Conservation (phyloP, 2,888 invertebrate species). For the Sericinus montela region DNA sequence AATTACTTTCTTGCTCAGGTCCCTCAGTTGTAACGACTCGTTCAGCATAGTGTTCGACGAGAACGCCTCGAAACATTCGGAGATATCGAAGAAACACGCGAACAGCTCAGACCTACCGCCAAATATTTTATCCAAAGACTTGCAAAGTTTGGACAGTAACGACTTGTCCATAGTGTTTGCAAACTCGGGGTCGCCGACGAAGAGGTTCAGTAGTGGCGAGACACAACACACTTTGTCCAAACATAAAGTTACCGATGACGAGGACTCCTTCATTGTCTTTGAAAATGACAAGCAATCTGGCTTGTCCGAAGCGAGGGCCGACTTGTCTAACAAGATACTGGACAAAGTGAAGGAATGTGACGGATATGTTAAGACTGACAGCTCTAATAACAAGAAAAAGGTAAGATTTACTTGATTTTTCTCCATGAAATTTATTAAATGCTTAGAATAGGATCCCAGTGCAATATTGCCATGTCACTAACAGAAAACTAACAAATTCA, state of each 20-base stretch:
- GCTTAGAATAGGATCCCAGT: too few species aligned
- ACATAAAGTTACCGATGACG: slow-evolving; percentile 28
- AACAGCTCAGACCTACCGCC: slow-evolving; percentile 25
- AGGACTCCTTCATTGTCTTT: slow-evolving; percentile 65
- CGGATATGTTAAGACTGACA: slow-evolving; percentile 42
- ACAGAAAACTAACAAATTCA: too few species aligned
- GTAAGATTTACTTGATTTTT: slow-evolving; percentile 37
- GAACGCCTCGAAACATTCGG: slow-evolving; percentile 36
- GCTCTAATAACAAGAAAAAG: slow-evolving; percentile 45
- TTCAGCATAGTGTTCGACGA: slow-evolving; percentile 68
- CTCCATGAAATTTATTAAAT: too few species aligned
- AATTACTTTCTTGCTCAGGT: slow-evolving; percentile 35
- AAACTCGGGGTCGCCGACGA: slow-evolving; percentile 28
- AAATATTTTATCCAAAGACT: slow-evolving; percentile 33
- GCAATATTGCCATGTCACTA: too few species aligned
- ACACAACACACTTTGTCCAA: slow-evolving; percentile 3
- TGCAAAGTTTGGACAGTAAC: slow-evolving; percentile 35
- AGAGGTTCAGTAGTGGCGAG: slow-evolving; percentile 1
- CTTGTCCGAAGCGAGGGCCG: slow-evolving; percentile 30
- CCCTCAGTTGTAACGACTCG: slow-evolving; percentile 69
- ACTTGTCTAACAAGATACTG: slow-evolving; percentile 48
- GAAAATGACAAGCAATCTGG: slow-evolving; percentile 30
- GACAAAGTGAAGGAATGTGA: slow-evolving; percentile 54
- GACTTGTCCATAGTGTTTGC: slow-evolving; percentile 64
- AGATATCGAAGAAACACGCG: slow-evolving; percentile 8